Evolutionary conservation across 1,140 invertebrate genomes (phyloP).

Genomic region (Campoletis sonorensis): DNA sequence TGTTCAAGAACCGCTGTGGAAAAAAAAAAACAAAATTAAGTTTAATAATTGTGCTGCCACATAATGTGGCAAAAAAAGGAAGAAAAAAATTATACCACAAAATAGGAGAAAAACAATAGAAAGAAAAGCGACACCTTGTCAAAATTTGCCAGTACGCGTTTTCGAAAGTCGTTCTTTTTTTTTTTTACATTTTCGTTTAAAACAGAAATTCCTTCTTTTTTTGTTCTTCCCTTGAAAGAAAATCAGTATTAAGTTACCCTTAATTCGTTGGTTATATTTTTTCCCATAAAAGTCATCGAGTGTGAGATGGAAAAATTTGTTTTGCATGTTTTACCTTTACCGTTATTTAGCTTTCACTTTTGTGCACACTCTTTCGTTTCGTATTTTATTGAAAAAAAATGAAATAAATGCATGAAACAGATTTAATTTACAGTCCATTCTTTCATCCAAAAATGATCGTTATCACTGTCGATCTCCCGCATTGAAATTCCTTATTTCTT

Average conservation of each 20-base stretch:
- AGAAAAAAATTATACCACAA: background rate
- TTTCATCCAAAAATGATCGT: too few species aligned
- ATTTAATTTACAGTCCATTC: background rate
- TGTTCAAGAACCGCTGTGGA: slow-evolving; percentile 66
- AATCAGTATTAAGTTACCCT: background rate
- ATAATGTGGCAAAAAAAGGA: background rate
- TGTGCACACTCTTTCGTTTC: background rate
- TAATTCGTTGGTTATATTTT: background rate
- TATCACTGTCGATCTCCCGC: too few species aligned
- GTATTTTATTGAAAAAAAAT: background rate
- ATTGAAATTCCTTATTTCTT: background rate
- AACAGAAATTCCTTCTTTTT: background rate
- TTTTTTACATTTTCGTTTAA: background rate
- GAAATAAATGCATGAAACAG: background rate
- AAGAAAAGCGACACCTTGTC: background rate
- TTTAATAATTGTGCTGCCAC: slow-evolving; percentile 30
- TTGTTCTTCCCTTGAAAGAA: background rate
- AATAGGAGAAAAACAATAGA: background rate
- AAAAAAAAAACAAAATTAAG: slow-evolving; percentile 39
- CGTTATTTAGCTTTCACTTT: background rate
- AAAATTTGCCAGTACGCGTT: too few species aligned
- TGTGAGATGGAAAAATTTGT: background rate
- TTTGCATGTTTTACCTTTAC: background rate
- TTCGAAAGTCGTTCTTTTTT: background rate
- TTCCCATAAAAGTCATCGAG: background rate